Evolutionary conservation across 2,797 vertebrate genomes (phyloP).

Genomic region (Tragopan temminckii): DNA sequence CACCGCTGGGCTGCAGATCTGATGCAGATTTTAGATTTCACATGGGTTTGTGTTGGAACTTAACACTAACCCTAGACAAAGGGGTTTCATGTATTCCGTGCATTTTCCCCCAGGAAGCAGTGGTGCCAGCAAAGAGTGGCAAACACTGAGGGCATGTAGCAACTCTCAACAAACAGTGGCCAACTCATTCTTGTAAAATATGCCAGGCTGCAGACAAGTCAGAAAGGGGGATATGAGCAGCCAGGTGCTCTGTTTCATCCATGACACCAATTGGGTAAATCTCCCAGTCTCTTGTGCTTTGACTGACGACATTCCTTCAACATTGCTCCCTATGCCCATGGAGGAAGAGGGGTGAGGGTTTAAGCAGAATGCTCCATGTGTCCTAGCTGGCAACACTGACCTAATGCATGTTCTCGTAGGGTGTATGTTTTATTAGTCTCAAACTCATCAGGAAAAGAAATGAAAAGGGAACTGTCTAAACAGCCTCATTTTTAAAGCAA

Average conservation of each 20-base stretch:
- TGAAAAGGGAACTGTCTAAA: not conserved
- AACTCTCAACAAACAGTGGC: not conserved
- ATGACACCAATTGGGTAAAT: not conserved
- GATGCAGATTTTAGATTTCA: not conserved
- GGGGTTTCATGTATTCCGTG: not conserved
- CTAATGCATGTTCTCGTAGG: accelerated
- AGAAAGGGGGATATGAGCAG: not conserved
- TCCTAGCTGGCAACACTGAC: not conserved
- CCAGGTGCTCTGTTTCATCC: not conserved
- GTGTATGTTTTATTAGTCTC: not conserved
- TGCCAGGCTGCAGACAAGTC: too few relatives aligned
- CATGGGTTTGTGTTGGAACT: not conserved
- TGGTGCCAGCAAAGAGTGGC: not conserved
- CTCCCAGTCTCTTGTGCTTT: not conserved
- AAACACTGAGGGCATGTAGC: not conserved
- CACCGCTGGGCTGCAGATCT: not conserved
- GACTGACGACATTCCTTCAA: not conserved
- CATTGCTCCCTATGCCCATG: not conserved
- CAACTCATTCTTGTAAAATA: not conserved
- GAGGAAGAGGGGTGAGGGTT: not conserved
- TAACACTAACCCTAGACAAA: not conserved
- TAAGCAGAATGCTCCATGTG: not conserved
- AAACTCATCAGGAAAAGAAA: not conserved
- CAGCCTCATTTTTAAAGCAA: not conserved
- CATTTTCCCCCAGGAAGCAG: not conserved